Evolutionary conservation across 2,888 invertebrate species (phyloP).

Genomic region (Seira ritae): DNA sequence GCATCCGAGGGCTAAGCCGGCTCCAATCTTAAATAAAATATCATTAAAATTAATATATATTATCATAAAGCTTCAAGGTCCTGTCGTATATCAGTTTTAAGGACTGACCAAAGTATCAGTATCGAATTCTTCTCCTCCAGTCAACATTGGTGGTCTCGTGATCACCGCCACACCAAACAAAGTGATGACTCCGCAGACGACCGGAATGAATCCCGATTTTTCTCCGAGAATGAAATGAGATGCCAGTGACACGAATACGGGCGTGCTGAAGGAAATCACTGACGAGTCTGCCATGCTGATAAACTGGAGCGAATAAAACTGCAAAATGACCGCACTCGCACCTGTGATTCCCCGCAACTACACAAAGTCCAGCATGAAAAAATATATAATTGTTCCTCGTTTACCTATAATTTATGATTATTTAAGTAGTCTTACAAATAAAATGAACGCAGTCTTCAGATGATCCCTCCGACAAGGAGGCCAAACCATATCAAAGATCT

Average conservation of each 20-base stretch:
- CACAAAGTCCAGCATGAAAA: background rate
- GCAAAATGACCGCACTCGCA: conserved; percentile 64
- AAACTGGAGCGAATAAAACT: conserved; percentile 67
- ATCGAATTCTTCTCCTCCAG: conserved; percentile 67
- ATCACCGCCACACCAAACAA: conserved; percentile 68
- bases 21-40: conserved; percentile 63
- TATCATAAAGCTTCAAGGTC: background rate
- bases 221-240: conserved; percentile 67
- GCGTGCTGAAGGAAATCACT: conserved; percentile 68
- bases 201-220: conserved; percentile 67
- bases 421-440: conserved; percentile 47
- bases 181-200: conserved; percentile 62
- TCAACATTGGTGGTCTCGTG: conserved; percentile 67
- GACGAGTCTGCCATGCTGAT: conserved; percentile 67
- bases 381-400: no score
- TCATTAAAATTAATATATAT: background rate
- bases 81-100: background rate
- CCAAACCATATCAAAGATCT: conserved; percentile 49
- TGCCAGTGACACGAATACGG: conserved; percentile 53
- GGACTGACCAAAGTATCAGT: conserved; percentile 63
- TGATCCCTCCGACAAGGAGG: conserved; percentile 35
- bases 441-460: conserved; percentile 49
- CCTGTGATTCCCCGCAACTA: conserved; percentile 61
- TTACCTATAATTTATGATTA: no score
- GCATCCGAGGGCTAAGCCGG: conserved; percentile 64